Base-by-base conservation (phyloP, 1,140 invertebrate species). In the Ruditapes philippinarum region DNA sequence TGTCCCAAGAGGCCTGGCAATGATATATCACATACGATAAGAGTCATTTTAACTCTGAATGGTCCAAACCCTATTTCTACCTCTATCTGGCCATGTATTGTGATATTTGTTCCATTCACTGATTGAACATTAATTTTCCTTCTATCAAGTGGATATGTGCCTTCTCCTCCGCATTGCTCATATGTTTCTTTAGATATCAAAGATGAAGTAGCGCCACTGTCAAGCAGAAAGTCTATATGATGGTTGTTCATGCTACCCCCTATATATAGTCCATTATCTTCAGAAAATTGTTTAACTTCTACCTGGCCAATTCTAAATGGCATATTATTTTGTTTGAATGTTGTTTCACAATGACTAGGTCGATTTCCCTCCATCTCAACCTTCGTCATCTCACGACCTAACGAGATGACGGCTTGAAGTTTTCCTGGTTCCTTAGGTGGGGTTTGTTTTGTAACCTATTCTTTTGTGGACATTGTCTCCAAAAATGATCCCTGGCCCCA, bases 141-240 rank as follows among this genome's bases (percentile, higher is more conserved):
- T 0, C 33, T 12, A 22, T 60, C n/a, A 19, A 38, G 25, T 62
- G 57, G 28, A 7, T 38, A 38, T 25, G 14, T 1, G 12, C 12
- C 0, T 36, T 82, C 28, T 78, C 70, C 70, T 38, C 25, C 25
- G 28, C 54, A 81, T 14, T 38, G 45, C 1, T 81, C 36, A 40
- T 57, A 81, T 60, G 79, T 60, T 57, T 57, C 54, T 38, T 81
- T 81, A 17, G 79, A 81, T 22, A 81, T 81, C 4, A 57, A 28
- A 19, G 79, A 31, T n/a, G n/a, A 11, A 5, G 79, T 81, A 38
- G 79, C 49, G 31, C 79, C 54, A 40, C 49, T 81, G 49, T 60
- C 79, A 4, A 78, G 14, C 25, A 78, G 28, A 28, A 78, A 51
- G 14, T 22, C 4, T 49, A 78, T 49, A 9, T 49, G 17, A 28